Percentiles rank a stretch among this genome's conserved stretches.
Conservation (phyloP, 2,888 invertebrate species). For the Panzeria rudis region DNA sequence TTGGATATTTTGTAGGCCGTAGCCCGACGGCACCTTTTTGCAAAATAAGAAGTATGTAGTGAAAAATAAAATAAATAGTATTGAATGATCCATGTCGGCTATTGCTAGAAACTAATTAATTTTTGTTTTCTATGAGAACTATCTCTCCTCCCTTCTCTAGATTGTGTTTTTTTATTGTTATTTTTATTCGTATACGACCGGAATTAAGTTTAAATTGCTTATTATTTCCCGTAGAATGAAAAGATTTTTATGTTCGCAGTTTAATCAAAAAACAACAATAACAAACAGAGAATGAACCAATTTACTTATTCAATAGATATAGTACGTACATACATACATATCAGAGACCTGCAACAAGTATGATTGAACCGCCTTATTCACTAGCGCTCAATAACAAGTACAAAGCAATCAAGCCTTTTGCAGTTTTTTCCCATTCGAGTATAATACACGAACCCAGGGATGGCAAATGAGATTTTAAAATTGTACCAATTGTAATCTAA, state of each 20-base stretch:
- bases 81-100: not conserved
- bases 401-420: too few relatives aligned
- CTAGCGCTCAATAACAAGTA: too few relatives aligned
- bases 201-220: slow-evolving; percentile 66
- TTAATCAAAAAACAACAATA: slow-evolving; percentile 10
- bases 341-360: too few relatives aligned
- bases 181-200: slow-evolving; percentile 40
- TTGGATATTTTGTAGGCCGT: too few relatives aligned
- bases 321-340: slow-evolving; percentile 4
- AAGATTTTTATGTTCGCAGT: slow-evolving; percentile 2
- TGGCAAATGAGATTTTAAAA: too few relatives aligned
- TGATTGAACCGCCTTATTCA: too few relatives aligned
- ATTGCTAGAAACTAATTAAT: not conserved
- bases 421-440: too few relatives aligned
- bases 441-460: too few relatives aligned
- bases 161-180: slow-evolving; percentile 1
- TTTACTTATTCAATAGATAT: slow-evolving; percentile 4
- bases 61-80: slow-evolving; percentile 13
- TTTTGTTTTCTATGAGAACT: slow-evolving; percentile 35
- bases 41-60: too few relatives aligned
- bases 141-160: too few relatives aligned
- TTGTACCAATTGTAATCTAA: too few relatives aligned
- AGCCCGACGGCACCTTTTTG: too few relatives aligned
- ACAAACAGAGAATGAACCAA: not conserved
- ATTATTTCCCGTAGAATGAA: slow-evolving; percentile 62